phyloP scores from a whole-genome alignment of 2,888 invertebrate species.

The Xestia c-nigrum region DNA sequence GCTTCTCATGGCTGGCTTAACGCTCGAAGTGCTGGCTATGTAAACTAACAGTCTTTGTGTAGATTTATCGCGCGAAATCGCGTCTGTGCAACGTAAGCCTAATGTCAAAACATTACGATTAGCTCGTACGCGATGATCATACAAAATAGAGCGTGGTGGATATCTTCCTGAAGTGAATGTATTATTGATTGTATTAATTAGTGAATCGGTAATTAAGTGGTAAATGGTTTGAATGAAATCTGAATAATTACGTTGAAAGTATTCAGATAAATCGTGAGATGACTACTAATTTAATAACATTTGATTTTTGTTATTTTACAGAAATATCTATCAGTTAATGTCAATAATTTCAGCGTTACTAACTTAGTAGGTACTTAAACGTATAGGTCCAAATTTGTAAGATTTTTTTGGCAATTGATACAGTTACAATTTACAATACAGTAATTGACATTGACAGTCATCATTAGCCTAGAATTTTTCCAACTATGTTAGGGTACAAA shows the following conservation, averaged over 20 bases:
- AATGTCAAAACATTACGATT: conserved; percentile 55
- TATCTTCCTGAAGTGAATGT: conserved; percentile 48
- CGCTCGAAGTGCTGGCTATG: too few relatives aligned
- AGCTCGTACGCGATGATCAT: conserved; percentile 24
- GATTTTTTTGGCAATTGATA: too few relatives aligned
- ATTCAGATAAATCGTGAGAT: background rate
- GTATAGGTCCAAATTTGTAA: too few relatives aligned
- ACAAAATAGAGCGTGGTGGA: conserved; percentile 54
- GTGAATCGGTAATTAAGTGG: conserved; percentile 20
- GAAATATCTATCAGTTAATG: background rate
- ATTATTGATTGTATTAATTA: conserved; percentile 33
- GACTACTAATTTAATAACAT: background rate
- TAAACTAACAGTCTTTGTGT: background rate
- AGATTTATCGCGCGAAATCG: background rate
- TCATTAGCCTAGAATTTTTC: too few relatives aligned
- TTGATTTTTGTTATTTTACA: background rate
- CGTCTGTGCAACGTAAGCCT: conserved; percentile 7
- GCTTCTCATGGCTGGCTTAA: background rate
- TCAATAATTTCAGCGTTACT: background rate
- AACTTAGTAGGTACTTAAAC: too few relatives aligned
- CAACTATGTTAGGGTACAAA: too few relatives aligned
- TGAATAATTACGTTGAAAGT: conserved; percentile 5
- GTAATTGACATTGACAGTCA: too few relatives aligned
- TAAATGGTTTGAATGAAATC: conserved; percentile 28
- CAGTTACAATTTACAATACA: too few relatives aligned